Conservation (phyloP, 2,888 invertebrate genomes). For the Physocephala rufipes region DNA sequence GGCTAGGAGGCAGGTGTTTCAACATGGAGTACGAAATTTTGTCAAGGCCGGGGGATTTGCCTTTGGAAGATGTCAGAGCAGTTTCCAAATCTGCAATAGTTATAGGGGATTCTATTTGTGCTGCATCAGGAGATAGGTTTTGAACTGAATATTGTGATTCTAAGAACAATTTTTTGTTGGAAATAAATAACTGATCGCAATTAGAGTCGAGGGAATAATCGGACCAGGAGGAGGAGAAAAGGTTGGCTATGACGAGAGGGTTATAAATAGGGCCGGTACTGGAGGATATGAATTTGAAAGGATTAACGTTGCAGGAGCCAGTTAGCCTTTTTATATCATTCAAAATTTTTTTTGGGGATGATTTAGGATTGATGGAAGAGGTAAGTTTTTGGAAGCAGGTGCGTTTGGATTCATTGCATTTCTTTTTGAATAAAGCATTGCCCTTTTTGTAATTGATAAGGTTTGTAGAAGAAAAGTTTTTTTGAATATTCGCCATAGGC, state of each 20-base stretch:
- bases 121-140: background rate
- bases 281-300: too few species aligned
- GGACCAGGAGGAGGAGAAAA: background rate
- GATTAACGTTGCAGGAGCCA: too few species aligned
- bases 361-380: too few species aligned
- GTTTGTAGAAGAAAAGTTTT: background rate
- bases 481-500: background rate
- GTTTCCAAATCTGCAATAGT: conserved; percentile 7
- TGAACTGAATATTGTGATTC: background rate
- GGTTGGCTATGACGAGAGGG: too few species aligned
- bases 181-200: background rate
- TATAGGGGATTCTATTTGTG: background rate
- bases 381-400: too few species aligned
- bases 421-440: too few species aligned
- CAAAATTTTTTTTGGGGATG: too few species aligned
- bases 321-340: too few species aligned
- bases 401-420: too few species aligned
- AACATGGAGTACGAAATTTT: background rate
- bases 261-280: too few species aligned
- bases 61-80: conserved; percentile 20
- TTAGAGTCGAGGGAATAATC: background rate
- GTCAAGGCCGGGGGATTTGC: background rate
- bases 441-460: too few species aligned
- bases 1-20: background rate
- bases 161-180: background rate